Percentiles rank a stretch among this genome's conserved stretches.
Evolutionary conservation across 2,888 invertebrate genomes (phyloP).

Genomic region (Drosophila rubida): DNA sequence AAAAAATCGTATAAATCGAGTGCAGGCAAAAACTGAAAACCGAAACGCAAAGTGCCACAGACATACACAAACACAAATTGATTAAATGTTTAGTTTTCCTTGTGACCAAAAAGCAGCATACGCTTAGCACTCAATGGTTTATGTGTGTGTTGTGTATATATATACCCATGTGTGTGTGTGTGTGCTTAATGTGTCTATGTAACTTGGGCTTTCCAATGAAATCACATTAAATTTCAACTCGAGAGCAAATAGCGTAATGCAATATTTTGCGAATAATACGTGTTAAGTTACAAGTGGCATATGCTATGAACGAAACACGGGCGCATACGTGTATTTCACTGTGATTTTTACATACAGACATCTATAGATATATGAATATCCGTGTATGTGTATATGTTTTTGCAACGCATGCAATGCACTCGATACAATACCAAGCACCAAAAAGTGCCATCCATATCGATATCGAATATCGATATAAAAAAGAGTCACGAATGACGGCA

Average conservation of each 20-base stretch:
- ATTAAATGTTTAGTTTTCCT: slow-evolving; percentile 53
- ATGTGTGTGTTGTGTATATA: slow-evolving; percentile 39
- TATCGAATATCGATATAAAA: slow-evolving; percentile 50
- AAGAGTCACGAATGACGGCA: slow-evolving; percentile 61
- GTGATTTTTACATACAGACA: slow-evolving; percentile 18
- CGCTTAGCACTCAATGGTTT: slow-evolving; percentile 45
- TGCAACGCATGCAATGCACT: slow-evolving; percentile 61
- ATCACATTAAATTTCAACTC: slow-evolving; percentile 46
- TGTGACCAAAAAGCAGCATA: slow-evolving; percentile 61
- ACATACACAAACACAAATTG: slow-evolving; percentile 9
- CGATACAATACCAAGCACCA: slow-evolving; percentile 47
- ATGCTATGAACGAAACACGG: background rate
- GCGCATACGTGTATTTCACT: slow-evolving; percentile 13
- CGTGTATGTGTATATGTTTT: slow-evolving; percentile 30
- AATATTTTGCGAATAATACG: slow-evolving; percentile 29
- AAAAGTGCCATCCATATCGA: slow-evolving; percentile 52
- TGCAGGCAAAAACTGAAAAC: slow-evolving; percentile 16
- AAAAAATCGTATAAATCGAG: slow-evolving; percentile 23
- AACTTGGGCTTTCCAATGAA: slow-evolving; percentile 59
- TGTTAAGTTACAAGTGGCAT: slow-evolving; percentile 17
- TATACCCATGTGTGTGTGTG: slow-evolving; percentile 15
- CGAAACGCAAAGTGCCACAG: slow-evolving; percentile 13
- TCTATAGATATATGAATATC: no score
- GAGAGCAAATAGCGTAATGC: slow-evolving; percentile 26
- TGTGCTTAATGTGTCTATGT: slow-evolving; percentile 21